Evolutionary conservation across 1,140 invertebrate genomes (phyloP).

Genomic region (Microvelia longipes): DNA sequence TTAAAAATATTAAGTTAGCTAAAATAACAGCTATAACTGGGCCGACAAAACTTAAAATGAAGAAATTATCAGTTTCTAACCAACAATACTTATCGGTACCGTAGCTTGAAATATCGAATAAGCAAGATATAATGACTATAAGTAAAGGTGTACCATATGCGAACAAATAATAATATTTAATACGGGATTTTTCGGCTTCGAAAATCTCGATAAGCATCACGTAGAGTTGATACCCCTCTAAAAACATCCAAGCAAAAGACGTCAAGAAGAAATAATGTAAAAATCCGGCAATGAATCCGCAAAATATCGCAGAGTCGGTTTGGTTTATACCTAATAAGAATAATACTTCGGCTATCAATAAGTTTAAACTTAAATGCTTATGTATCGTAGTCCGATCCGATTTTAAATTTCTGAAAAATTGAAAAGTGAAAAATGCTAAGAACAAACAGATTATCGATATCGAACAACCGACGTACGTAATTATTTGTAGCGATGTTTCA

Average conservation of each 20-base stretch:
- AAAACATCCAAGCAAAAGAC: background rate
- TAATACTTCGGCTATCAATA: background rate
- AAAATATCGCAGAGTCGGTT: background rate
- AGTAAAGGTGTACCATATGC: background rate
- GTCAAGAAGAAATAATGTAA: background rate
- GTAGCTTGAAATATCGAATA: background rate
- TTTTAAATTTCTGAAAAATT: background rate
- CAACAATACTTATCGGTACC: background rate
- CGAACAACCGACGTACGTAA: slow-evolving; percentile 42
- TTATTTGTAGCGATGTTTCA: background rate
- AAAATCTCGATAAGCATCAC: background rate
- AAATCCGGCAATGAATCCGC: background rate
- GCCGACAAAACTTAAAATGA: slow-evolving; percentile 1
- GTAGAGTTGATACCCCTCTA: background rate
- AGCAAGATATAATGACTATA: background rate
- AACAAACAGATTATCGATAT: slow-evolving; percentile 1
- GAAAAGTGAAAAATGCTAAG: background rate
- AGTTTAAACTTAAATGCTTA: background rate
- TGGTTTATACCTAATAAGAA: background rate
- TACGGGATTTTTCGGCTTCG: background rate
- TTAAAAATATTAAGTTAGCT: background rate
- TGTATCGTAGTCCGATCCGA: background rate
- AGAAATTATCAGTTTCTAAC: background rate
- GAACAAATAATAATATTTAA: background rate
- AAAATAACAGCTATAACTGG: background rate